Conservation (phyloP, 2,888 invertebrate genomes). For the Panzeria rudis region DNA sequence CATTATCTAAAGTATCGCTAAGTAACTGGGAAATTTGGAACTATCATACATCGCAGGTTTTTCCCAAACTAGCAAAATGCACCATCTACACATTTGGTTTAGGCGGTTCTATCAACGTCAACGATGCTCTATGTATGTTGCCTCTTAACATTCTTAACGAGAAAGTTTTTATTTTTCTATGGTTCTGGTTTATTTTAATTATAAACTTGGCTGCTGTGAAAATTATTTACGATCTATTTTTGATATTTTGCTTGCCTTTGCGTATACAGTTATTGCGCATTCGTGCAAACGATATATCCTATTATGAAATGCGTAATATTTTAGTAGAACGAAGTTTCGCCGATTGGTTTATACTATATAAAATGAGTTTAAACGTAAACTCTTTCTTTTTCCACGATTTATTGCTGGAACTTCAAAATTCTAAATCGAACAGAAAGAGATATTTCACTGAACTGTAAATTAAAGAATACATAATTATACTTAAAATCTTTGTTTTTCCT, state of each 20-base stretch:
- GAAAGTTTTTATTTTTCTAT: constrained; percentile 89
- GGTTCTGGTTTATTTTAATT: constrained; percentile 89
- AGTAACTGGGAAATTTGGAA: constrained; percentile 81
- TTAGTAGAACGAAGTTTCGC: constrained; percentile 84
- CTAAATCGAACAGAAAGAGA: not conserved
- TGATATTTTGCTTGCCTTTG: constrained; percentile 84
- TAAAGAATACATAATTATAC: constrained; percentile 78
- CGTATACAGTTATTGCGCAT: constrained; percentile 77
- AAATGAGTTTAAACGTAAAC: constrained; percentile 90
- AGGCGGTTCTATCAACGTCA: constrained; percentile 91
- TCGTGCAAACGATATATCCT: constrained; percentile 76
- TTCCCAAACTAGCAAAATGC: constrained; percentile 91
- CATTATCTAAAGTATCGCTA: constrained; percentile 76
- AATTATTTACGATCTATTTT: constrained; percentile 87
- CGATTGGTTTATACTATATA: constrained; percentile 91
- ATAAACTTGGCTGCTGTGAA: constrained; percentile 86
- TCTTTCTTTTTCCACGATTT: constrained; percentile 87
- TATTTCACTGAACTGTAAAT: not conserved
- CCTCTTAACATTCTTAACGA: constrained; percentile 91
- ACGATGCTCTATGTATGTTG: constrained; percentile 90
- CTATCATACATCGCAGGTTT: constrained; percentile 78
- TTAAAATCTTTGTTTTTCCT: constrained; percentile 88
- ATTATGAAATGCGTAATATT: constrained; percentile 74
- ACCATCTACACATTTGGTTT: constrained; percentile 94
- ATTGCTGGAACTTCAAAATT: constrained; percentile 84